Conservation (phyloP, 2,113 vertebrate genomes). For the Speoplatyrhinus poulsoni region DNA sequence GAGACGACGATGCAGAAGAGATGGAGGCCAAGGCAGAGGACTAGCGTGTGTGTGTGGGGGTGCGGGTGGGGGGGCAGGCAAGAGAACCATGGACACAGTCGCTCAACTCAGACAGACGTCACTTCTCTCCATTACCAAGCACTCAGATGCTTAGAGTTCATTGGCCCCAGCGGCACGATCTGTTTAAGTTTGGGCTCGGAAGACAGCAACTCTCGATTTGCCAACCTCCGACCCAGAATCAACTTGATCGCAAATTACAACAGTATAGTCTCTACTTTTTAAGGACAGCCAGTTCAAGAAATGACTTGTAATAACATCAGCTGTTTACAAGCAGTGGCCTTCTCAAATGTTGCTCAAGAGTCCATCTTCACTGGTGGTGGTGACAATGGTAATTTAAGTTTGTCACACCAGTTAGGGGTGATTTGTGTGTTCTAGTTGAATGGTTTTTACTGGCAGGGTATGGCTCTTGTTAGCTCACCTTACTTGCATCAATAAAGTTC, state of each 20-base stretch:
- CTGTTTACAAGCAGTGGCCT: slow-evolving; percentile 65
- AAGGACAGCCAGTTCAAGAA: slow-evolving; percentile 41
- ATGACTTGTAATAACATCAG: slow-evolving; percentile 10
- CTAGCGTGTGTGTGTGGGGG: slow-evolving; percentile 59
- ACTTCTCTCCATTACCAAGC: slow-evolving; percentile 50
- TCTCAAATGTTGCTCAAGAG: slow-evolving; percentile 47
- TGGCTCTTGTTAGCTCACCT: slow-evolving; percentile 50
- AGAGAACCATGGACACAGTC: slow-evolving; percentile 23
- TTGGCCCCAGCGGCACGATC: slow-evolving; percentile 35
- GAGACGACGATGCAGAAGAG: slow-evolving; percentile 94
- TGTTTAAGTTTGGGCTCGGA: neutral
- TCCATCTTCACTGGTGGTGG: slow-evolving; percentile 38
- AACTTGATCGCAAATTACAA: slow-evolving; percentile 24
- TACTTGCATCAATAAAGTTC: slow-evolving; percentile 70
- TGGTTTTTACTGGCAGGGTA: slow-evolving; percentile 48
- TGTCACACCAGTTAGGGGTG: slow-evolving; percentile 17
- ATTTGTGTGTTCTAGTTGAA: slow-evolving; percentile 53
- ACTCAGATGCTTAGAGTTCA: slow-evolving; percentile 43
- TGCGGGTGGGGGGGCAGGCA: neutral
- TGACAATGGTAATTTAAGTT: slow-evolving; percentile 22
- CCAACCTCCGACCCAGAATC: neutral
- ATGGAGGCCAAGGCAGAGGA: slow-evolving; percentile 98
- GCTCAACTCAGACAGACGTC: slow-evolving; percentile 42
- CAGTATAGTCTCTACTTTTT: slow-evolving; percentile 46
- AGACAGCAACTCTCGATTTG: no score